Percentiles rank a stretch among this genome's conserved stretches.
These are phyloP conservation scores for Drosophila picticornis DNA, from an alignment of 2,888 invertebrate genomes.

Conservation along the genomic window DNA sequence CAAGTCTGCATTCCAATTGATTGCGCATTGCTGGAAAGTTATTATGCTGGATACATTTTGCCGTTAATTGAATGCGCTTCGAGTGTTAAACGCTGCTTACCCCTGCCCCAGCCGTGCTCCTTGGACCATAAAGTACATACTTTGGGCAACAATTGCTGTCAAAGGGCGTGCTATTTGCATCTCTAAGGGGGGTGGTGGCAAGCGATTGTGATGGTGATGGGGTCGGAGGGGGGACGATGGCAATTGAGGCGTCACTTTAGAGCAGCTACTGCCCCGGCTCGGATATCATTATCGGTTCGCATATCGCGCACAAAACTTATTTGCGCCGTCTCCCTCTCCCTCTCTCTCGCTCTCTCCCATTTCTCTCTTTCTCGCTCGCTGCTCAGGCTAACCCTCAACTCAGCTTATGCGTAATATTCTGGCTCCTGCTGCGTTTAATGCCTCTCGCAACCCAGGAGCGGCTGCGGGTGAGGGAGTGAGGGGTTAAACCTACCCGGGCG, in stretches of 20 bases:
- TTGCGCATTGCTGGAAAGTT: conserved; percentile 35
- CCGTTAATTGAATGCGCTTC: conserved; percentile 52
- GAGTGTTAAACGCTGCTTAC: conserved; percentile 13
- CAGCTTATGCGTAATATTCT: conserved; percentile 58
- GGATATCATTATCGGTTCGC: conserved; percentile 48
- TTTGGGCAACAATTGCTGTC: conserved; percentile 37
- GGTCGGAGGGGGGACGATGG: not conserved
- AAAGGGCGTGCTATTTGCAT: conserved; percentile 61
- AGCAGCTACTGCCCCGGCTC: conserved; percentile 21
- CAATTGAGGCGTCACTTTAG: conserved; percentile 58
- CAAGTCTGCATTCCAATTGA: conserved; percentile 37
- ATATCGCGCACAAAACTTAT: conserved; percentile 35
- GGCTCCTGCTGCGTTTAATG: conserved; percentile 79
- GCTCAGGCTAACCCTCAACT: conserved; percentile 22
- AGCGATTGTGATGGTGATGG: conserved; percentile 9
- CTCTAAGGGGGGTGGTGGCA: conserved; percentile 24
- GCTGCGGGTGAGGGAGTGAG: conserved; percentile 1
- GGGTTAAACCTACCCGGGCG: conserved; percentile 35
- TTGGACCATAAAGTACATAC: not conserved
- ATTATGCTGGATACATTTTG: conserved; percentile 44
- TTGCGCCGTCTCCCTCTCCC: conserved; percentile 14
- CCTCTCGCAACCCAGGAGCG: conserved; percentile 26
- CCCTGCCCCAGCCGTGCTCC: not conserved
- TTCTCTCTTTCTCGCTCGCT: conserved; percentile 5
- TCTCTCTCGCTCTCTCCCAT: not conserved